phyloP scores from a whole-genome alignment of 1,140 invertebrate species.

The Oreohelix idahoensis region DNA sequence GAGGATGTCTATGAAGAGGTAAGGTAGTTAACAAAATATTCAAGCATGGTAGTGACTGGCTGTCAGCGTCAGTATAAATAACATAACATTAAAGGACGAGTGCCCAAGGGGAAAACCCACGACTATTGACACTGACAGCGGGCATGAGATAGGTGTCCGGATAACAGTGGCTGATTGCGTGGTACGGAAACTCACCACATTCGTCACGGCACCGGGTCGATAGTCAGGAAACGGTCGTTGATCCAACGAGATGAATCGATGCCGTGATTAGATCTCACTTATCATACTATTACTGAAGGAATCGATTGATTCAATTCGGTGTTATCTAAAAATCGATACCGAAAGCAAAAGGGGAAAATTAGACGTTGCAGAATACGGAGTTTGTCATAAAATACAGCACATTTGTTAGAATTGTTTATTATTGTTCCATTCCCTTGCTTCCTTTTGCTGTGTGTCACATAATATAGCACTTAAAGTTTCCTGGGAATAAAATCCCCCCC shows the following conservation, averaged over 20 bases:
- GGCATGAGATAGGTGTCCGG: neutral
- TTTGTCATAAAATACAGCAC: neutral
- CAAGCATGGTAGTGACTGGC: too few species aligned
- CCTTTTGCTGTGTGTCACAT: too few species aligned
- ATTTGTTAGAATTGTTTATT: neutral
- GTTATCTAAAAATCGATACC: conserved; percentile 9
- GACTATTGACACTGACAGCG: neutral
- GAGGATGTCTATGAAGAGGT: too few species aligned
- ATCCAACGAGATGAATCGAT: conserved; percentile 11
- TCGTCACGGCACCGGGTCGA: conserved; percentile 2
- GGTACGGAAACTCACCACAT: neutral
- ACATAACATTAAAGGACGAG: neutral
- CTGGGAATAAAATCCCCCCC: too few species aligned
- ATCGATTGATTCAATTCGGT: conserved; percentile 6
- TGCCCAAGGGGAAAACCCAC: neutral
- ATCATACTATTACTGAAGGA: conserved; percentile 7
- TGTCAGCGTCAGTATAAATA: too few species aligned
- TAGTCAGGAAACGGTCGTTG: conserved; percentile 14
- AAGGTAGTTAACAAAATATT: too few species aligned
- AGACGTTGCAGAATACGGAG: neutral
- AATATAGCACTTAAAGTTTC: too few species aligned
- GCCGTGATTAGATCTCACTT: conserved; percentile 3
- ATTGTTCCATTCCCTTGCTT: too few species aligned
- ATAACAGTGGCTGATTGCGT: neutral
- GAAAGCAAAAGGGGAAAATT: neutral